These are phyloP conservation scores for Cheumatopsyche charites DNA, from an alignment of 1,140 invertebrate genomes.

Conservation along the genomic window DNA sequence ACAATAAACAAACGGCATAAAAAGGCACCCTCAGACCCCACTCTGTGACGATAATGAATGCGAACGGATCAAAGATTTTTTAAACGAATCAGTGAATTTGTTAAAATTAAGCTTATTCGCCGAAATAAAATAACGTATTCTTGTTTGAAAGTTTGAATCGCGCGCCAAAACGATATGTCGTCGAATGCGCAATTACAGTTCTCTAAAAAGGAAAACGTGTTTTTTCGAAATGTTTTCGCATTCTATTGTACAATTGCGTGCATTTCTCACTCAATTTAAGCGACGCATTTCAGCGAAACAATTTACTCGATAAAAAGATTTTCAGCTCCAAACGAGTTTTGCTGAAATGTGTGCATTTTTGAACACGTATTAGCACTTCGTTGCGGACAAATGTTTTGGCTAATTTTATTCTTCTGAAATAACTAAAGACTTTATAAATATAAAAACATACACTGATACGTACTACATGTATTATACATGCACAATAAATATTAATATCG, in stretches of 20 bases:
- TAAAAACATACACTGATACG: too few relatives aligned
- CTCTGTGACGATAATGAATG: conserved; percentile 42
- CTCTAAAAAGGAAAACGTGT: too few relatives aligned
- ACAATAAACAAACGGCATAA: conserved; percentile 47
- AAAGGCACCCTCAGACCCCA: conserved; percentile 36
- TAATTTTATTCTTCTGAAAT: too few relatives aligned
- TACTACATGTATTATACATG: too few relatives aligned
- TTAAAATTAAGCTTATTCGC: too few relatives aligned
- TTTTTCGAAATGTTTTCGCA: background rate
- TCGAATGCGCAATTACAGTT: too few relatives aligned
- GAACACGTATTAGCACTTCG: background rate
- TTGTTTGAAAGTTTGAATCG: too few relatives aligned
- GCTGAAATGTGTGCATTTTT: background rate
- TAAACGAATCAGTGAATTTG: conserved; percentile 14
- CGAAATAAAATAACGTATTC: too few relatives aligned
- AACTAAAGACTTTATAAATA: too few relatives aligned
- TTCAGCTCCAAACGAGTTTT: background rate
- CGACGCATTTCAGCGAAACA: conserved; percentile 3
- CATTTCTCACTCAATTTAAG: background rate
- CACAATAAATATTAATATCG: too few relatives aligned
- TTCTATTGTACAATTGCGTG: background rate
- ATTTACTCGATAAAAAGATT: conserved; percentile 1
- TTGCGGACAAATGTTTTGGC: too few relatives aligned
- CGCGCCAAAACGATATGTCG: too few relatives aligned
- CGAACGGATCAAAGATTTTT: conserved; percentile 32